Conservation (phyloP, 1,140 invertebrate species). For the Probaryconus sp. region DNA sequence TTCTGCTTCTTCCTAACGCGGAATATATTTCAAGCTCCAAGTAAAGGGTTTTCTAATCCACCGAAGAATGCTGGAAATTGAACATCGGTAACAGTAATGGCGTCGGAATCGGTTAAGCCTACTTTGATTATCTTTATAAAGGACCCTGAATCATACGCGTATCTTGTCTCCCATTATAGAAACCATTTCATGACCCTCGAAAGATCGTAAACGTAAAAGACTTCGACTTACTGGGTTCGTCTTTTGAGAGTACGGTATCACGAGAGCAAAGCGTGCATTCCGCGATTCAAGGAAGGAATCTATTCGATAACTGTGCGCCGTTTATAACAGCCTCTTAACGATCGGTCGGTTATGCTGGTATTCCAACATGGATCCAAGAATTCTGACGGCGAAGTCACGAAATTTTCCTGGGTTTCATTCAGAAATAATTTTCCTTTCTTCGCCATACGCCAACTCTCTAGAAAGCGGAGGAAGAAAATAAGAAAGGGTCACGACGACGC, state of each 20-base stretch:
- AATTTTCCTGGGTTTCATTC: conserved; percentile 2
- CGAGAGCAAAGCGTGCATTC: conserved; percentile 40
- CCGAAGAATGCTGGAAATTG: neutral
- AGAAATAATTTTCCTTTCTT: conserved; percentile 11
- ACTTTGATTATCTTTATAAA: conserved; percentile 31
- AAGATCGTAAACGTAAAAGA: conserved; percentile 52
- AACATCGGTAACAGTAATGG: neutral
- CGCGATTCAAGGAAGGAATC: conserved; percentile 41
- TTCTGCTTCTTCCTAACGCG: no score
- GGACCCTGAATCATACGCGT: conserved; percentile 19
- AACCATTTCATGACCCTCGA: conserved; percentile 51
- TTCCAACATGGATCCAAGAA: conserved; percentile 4
- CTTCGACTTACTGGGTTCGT: conserved; percentile 32
- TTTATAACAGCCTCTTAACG: conserved; percentile 54
- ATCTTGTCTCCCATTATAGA: conserved; percentile 35
- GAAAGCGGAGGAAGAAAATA: neutral
- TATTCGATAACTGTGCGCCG: conserved; percentile 51
- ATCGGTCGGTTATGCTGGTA: conserved; percentile 25
- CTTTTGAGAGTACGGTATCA: conserved; percentile 31
- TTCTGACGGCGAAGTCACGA: conserved; percentile 7
- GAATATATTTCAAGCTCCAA: no score
- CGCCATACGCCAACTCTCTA: neutral
- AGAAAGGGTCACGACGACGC: conserved; percentile 15
- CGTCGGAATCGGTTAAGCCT: conserved; percentile 13
- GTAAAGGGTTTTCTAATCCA: no score